Conservation (phyloP, 2,113 vertebrate genomes). For the Urocitellus parryii region DNA sequence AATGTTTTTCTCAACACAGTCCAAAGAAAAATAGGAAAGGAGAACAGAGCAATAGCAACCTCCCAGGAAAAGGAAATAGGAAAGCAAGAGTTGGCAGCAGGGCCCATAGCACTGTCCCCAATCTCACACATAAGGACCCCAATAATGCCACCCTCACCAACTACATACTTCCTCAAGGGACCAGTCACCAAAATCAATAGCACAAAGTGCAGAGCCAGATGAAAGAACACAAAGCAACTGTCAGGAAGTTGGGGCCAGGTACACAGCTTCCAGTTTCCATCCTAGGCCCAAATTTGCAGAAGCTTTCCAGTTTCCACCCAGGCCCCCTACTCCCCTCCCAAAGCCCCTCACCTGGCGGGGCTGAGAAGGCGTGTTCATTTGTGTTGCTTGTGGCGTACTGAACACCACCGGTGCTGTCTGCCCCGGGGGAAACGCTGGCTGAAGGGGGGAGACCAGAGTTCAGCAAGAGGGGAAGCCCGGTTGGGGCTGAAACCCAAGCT, state of each 20-base stretch:
- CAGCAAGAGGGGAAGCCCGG: conserved; percentile 76
- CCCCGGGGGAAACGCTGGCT: conserved; percentile 94
- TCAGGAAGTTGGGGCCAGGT: conserved; percentile 38
- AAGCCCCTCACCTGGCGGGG: conserved; percentile 93
- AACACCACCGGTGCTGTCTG: conserved; percentile 95
- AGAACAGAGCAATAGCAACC: conserved; percentile 31
- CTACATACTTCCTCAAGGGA: conserved; percentile 31
- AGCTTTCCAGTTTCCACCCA: conserved; percentile 58
- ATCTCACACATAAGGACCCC: conserved; percentile 41
- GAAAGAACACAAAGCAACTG: conserved; percentile 47
- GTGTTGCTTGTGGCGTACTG: conserved; percentile 94
- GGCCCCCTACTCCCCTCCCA: conserved; percentile 45
- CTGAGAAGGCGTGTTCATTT: conserved; percentile 98
- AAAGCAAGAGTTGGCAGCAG: conserved; percentile 47
- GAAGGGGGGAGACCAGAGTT: conserved; percentile 83
- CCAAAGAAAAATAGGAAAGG: conserved; percentile 61
- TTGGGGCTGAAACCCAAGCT: conserved; percentile 69
- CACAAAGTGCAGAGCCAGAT: not conserved
- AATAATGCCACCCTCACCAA: conserved; percentile 24
- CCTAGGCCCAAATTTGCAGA: conserved; percentile 51
- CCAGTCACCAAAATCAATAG: conserved; percentile 4
- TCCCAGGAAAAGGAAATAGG: conserved; percentile 35
- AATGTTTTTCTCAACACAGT: conserved; percentile 32
- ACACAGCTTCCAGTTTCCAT: conserved; percentile 53
- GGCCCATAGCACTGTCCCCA: conserved; percentile 46